Conservation (phyloP, 1,140 invertebrate species). For the Drosophila kohkoa region DNA sequence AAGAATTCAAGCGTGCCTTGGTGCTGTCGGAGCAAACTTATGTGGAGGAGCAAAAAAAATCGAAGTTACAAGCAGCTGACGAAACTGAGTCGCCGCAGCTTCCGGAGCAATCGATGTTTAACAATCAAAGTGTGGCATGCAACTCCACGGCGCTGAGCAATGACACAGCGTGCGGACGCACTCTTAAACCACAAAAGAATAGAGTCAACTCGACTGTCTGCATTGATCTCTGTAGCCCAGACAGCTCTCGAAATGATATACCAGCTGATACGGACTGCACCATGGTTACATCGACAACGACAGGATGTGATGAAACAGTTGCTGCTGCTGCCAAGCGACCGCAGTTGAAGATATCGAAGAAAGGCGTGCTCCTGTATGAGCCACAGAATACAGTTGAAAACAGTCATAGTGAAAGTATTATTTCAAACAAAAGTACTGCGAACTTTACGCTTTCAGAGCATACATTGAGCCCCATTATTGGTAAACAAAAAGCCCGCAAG, state of each 20-base stretch:
- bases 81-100: slow-evolving; percentile 1
- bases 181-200: slow-evolving; percentile 6
- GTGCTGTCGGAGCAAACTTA: slow-evolving; percentile 41
- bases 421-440: slow-evolving; percentile 1
- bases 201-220: not conserved
- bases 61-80: not conserved
- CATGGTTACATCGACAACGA: slow-evolving; percentile 72
- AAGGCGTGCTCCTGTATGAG: slow-evolving; percentile 66
- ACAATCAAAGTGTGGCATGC: slow-evolving; percentile 63
- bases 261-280: slow-evolving; percentile 64
- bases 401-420: not conserved
- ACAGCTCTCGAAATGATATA: not conserved
- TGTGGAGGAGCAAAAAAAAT: slow-evolving; percentile 29
- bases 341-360: slow-evolving; percentile 40
- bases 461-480: slow-evolving; percentile 59
- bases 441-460: slow-evolving; percentile 65
- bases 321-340: not conserved
- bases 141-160: slow-evolving; percentile 64
- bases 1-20: slow-evolving; percentile 37
- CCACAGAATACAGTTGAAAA: slow-evolving; percentile 10
- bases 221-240: not conserved
- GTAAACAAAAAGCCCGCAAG: slow-evolving; percentile 50
- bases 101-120: slow-evolving; percentile 39
- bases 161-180: slow-evolving; percentile 33
- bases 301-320: slow-evolving; percentile 35